Evolutionary conservation across 2,888 invertebrate species (phyloP).

Genomic region (Pantelozetes paolii): DNA sequence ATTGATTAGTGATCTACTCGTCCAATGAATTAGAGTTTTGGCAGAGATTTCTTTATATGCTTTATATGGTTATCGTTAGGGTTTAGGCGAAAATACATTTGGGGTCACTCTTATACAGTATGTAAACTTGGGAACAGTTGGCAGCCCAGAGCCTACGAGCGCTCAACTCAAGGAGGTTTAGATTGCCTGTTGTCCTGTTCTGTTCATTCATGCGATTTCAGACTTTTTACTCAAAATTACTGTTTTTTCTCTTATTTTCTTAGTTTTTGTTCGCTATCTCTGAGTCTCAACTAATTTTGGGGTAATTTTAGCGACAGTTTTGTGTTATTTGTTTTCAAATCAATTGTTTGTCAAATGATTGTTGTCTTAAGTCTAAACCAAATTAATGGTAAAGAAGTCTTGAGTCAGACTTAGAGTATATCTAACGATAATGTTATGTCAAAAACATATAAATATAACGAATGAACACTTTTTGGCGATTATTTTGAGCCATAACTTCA

Average conservation of each 20-base stretch:
- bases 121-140: constrained; percentile 2
- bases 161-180: background rate
- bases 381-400: background rate
- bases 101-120: constrained; percentile 12
- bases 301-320: background rate
- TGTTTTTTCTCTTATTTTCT: background rate
- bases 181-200: background rate
- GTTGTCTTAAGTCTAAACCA: background rate
- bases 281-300: background rate
- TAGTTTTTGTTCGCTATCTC: background rate
- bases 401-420: too few species aligned
- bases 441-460: constrained; percentile 12
- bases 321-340: background rate
- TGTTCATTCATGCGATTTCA: constrained; percentile 29
- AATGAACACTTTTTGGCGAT: constrained; percentile 22
- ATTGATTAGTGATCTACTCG: background rate
- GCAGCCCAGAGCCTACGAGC: constrained; percentile 5
- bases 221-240: background rate
- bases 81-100: background rate
- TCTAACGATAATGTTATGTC: constrained; percentile 20
- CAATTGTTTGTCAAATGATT: constrained; percentile 4
- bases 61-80: background rate
- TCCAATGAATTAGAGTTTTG: background rate
- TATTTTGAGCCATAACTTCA: background rate
- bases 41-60: constrained; percentile 1